Evolutionary conservation across 2,113 vertebrate species (phyloP).

Genomic region (Alaudala cheleensis): DNA sequence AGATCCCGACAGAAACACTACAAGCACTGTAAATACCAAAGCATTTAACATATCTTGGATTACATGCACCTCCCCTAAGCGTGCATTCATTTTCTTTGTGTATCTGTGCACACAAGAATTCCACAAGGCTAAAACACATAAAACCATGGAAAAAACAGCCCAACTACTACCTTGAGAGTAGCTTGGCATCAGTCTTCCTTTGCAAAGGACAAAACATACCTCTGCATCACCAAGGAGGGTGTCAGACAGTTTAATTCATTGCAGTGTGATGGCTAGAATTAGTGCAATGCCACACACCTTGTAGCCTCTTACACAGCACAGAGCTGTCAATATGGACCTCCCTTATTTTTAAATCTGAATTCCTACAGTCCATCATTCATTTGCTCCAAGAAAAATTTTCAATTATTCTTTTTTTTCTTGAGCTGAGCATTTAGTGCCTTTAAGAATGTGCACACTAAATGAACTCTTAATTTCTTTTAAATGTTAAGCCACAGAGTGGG

Average conservation of each 20-base stretch:
- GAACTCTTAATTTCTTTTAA: not conserved
- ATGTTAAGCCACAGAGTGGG: not conserved
- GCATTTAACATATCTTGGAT: not conserved
- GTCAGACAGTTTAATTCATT: not conserved
- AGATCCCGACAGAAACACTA: not conserved
- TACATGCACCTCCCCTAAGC: not conserved
- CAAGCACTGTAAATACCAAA: not conserved
- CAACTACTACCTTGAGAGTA: not conserved
- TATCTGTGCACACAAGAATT: not conserved
- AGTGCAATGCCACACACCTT: not conserved
- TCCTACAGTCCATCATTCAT: not conserved
- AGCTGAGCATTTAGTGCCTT: not conserved
- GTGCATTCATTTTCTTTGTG: not conserved
- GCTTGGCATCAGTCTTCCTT: not conserved
- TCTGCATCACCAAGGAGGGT: not conserved
- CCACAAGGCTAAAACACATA: not conserved
- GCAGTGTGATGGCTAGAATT: not conserved
- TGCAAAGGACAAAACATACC: not conserved
- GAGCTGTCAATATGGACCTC: not conserved
- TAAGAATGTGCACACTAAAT: accelerated
- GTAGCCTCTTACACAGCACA: not conserved
- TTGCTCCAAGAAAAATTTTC: not conserved
- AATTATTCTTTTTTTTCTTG: not conserved
- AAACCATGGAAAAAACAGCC: not conserved
- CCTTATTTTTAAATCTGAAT: not conserved